Conservation (phyloP, 2,797 vertebrate species). For the Hypotaenidia okinawae region DNA sequence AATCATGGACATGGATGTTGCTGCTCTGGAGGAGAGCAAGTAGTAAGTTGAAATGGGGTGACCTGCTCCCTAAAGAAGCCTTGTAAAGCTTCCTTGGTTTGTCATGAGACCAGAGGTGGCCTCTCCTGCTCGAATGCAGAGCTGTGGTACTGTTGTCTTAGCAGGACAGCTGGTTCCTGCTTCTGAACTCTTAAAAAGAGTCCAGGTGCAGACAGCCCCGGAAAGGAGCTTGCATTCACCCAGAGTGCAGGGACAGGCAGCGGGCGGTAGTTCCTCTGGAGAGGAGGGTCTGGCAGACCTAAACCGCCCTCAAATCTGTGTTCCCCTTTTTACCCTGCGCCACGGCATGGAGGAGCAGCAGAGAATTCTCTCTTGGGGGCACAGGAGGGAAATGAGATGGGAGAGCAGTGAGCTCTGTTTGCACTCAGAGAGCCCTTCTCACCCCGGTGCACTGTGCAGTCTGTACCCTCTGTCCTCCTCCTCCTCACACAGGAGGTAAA, state of each 20-base stretch:
- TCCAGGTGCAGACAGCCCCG: neutral
- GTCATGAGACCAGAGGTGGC: neutral
- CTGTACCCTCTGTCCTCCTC: neutral
- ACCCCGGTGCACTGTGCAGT: neutral
- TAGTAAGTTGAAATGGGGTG: neutral
- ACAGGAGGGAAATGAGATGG: neutral
- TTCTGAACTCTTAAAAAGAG: neutral
- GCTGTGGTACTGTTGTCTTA: neutral
- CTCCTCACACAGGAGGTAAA: neutral
- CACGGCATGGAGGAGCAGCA: neutral
- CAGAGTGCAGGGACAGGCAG: fast-evolving
- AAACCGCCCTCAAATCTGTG: neutral
- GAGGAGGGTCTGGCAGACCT: neutral
- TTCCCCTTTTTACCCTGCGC: neutral
- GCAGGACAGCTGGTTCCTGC: neutral
- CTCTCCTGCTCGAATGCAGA: neutral
- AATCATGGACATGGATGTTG: neutral
- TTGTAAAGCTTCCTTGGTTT: neutral
- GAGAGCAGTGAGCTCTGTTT: neutral
- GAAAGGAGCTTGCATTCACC: neutral
- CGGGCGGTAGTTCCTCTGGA: neutral
- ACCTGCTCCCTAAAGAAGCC: neutral
- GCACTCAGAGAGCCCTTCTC: neutral
- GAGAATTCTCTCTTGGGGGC: neutral
- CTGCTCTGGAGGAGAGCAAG: fast-evolving